Evolutionary conservation across 2,888 invertebrate genomes (phyloP), one percentile per base, ranked within the genome.

Genomic region (Ectobius pallidus): DNA sequence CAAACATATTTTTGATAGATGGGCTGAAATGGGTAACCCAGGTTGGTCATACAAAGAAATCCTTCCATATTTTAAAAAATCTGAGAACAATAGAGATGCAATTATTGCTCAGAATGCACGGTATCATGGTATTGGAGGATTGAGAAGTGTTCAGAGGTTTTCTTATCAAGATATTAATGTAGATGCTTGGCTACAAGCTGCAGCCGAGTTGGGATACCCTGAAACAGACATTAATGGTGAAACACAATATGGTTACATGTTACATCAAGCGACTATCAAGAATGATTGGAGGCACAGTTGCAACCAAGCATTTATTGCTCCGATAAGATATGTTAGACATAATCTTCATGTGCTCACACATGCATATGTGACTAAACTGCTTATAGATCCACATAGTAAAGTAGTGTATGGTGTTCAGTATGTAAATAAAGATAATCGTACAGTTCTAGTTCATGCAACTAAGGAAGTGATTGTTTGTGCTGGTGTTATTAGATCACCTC

Each of bases 401-500:
- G 30, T 14, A 2, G 68, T 49, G 1, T 3, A 25, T 18, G 68
- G 68, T 14, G 68, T 68, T 6, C 32, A 68, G 7, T 68, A 25
- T 14, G 30, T 46, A 1, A 34, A 34, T 32, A 49, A 52, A 14
- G 18, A 49, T 18, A 25, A 27, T 25, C 30, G 20, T 9, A 0
- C 7, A 1, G 1, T 20, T 6, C n/a, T n/a, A n/a, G 30, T 32
- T 0, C 20, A 18, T 25, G 68, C 49, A 9, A 49, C 30, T 14
- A 68, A 68, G 30, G 68, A 68, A 49, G 49, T 68, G 3, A 49
- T 68, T 18, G 4, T 46, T 2, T 27, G 46, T 30, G 46, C 46
- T 7, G 71, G 71, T 0, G 30, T 52, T 0, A 11, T 68, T 11
- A 52, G 34, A 30, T 83, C 86, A 0, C 86, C 86, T 1, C 83